Conservation (phyloP, 1,140 invertebrate species). For the Arion vulgaris region DNA sequence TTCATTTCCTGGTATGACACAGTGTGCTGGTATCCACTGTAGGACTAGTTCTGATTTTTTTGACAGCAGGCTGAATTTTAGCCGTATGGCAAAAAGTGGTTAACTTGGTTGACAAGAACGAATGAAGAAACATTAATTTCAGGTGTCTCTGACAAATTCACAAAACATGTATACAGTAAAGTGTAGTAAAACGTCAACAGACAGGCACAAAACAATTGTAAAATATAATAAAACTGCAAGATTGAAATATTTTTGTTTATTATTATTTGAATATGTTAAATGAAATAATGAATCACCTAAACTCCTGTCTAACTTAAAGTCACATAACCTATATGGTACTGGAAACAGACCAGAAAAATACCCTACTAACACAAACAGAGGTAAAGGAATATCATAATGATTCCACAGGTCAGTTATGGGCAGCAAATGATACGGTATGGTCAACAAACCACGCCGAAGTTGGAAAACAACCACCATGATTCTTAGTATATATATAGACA, state of each 20-base stretch:
- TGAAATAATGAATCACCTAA: conserved; percentile 12
- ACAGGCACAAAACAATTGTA: too few species aligned
- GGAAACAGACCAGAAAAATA: conserved; percentile 66
- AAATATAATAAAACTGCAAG: not conserved
- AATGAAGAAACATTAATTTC: too few species aligned
- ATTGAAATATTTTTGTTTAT: not conserved
- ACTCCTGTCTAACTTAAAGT: not conserved
- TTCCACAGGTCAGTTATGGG: conserved; percentile 15
- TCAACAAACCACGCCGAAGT: not conserved
- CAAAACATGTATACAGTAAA: too few species aligned
- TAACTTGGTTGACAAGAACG: too few species aligned
- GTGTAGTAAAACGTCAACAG: too few species aligned
- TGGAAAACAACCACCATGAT: conserved; percentile 4
- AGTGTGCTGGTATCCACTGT: too few species aligned
- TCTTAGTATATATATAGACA: conserved; percentile 14
- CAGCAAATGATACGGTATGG: conserved; percentile 26
- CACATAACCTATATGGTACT: conserved; percentile 64
- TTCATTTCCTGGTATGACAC: too few species aligned
- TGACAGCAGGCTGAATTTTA: too few species aligned
- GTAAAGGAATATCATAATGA: conserved; percentile 46
- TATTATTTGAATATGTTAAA: conserved; percentile 9
- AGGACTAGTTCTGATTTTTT: too few species aligned
- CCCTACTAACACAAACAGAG: conserved; percentile 58
- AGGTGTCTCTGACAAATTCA: too few species aligned
- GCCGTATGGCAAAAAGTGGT: too few species aligned